Percentiles rank a stretch among this genome's conserved stretches.
phyloP scores from a whole-genome alignment of 2,797 vertebrate genomes.

The Kryptopterus vitreolus region DNA sequence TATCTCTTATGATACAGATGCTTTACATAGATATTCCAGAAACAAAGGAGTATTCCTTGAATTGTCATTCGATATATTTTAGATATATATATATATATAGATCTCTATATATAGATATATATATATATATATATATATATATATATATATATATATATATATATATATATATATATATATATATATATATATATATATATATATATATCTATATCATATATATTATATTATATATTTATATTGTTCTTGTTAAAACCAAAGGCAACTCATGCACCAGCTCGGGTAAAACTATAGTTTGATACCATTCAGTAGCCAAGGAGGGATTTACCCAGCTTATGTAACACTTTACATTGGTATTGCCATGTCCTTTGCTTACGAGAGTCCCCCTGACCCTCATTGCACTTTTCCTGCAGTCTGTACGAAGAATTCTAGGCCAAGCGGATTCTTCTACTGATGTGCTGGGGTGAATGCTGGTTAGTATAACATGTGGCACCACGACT shows the following conservation, averaged over 20 bases:
- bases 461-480: constrained; percentile 16
- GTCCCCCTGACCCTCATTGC: neutral
- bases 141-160: too few relatives aligned
- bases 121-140: too few relatives aligned
- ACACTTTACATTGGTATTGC: neutral
- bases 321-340: constrained; percentile 10
- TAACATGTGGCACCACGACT: neutral
- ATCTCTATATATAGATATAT: too few relatives aligned
- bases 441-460: neutral
- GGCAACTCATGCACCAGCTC: neutral
- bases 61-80: too few relatives aligned
- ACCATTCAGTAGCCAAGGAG: neutral
- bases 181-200: too few relatives aligned
- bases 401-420: neutral
- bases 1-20: neutral
- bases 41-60: constrained; percentile 28
- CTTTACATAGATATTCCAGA: neutral
- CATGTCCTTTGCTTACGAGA: neutral
- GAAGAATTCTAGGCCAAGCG: neutral
- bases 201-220: too few relatives aligned
- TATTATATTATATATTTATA: too few relatives aligned
- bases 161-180: too few relatives aligned
- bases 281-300: constrained; percentile 19
- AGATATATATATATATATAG: too few relatives aligned
- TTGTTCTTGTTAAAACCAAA: constrained; percentile 10